Conservation (phyloP, 2,888 invertebrate genomes). For the Silvanus unidentatus region DNA sequence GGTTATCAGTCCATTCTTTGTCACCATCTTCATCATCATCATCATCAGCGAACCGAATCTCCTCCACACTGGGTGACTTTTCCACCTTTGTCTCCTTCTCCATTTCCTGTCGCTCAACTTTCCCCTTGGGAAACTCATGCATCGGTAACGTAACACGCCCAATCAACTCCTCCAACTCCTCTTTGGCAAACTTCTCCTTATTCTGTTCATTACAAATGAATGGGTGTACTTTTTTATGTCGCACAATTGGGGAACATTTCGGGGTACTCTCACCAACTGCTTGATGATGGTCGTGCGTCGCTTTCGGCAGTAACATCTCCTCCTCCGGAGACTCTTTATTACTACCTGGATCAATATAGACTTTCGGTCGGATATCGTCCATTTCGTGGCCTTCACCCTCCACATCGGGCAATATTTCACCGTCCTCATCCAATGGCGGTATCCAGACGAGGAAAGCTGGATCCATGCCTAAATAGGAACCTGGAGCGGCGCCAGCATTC, state of each 20-base stretch:
- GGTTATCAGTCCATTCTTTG: slow-evolving; percentile 30
- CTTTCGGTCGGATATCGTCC: slow-evolving; percentile 39
- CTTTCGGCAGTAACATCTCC: slow-evolving; percentile 47
- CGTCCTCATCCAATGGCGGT: slow-evolving; percentile 66
- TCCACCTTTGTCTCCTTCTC: slow-evolving; percentile 64
- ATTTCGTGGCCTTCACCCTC: slow-evolving; percentile 49
- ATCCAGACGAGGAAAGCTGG: slow-evolving; percentile 85
- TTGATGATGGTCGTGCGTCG: slow-evolving; percentile 18
- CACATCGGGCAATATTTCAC: slow-evolving; percentile 58
- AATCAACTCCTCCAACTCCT: slow-evolving; percentile 26
- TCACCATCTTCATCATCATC: slow-evolving; percentile 49
- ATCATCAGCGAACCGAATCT: slow-evolving; percentile 68
- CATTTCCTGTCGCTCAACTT: slow-evolving; percentile 30
- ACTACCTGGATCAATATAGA: slow-evolving; percentile 56
- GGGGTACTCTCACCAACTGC: slow-evolving; percentile 23
- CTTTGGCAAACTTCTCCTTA: slow-evolving; percentile 16
- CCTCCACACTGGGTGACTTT: slow-evolving; percentile 60
- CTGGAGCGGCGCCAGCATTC: slow-evolving; percentile 76
- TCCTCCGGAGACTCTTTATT: slow-evolving; percentile 64
- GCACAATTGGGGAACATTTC: slow-evolving; percentile 26
- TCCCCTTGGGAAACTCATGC: slow-evolving; percentile 32
- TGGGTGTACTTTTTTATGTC: slow-evolving; percentile 29
- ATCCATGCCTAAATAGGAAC: slow-evolving; percentile 84
- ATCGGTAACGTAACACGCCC: slow-evolving; percentile 33
- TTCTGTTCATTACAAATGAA: slow-evolving; percentile 23